Conservation (phyloP, 2,888 invertebrate species). For the Hemistola chrysoprasaria region DNA sequence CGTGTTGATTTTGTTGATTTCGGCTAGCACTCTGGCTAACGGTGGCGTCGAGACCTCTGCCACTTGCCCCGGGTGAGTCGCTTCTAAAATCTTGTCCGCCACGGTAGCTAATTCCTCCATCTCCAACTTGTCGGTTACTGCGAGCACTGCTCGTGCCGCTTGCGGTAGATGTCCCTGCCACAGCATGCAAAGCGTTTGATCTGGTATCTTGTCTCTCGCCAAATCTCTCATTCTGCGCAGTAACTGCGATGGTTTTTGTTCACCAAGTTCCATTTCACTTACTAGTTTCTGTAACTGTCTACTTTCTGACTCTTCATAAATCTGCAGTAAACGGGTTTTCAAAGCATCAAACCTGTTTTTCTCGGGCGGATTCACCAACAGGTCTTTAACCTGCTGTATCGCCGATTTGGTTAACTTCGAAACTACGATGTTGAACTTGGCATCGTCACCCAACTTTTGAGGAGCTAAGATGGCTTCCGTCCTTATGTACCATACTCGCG, state of each 20-base stretch:
- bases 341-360: slow-evolving; percentile 12
- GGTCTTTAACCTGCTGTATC: slow-evolving; percentile 19
- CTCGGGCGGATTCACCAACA: slow-evolving; percentile 13
- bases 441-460: slow-evolving; percentile 19
- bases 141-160: slow-evolving; percentile 17
- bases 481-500: slow-evolving; percentile 25
- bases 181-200: slow-evolving; percentile 18
- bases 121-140: slow-evolving; percentile 1
- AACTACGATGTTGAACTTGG: slow-evolving; percentile 16
- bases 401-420: slow-evolving; percentile 12
- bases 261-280: slow-evolving; percentile 20
- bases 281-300: slow-evolving; percentile 17
- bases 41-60: too few species aligned
- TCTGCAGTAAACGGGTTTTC: slow-evolving; percentile 9
- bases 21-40: too few species aligned
- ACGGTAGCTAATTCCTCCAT: slow-evolving; percentile 15
- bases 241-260: slow-evolving; percentile 23
- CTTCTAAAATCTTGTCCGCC: slow-evolving; percentile 18
- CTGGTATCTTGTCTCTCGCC: slow-evolving; percentile 9
- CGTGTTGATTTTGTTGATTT: too few species aligned
- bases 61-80: neutral
- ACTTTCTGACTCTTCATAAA: slow-evolving; percentile 21
- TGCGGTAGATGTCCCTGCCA: slow-evolving; percentile 21
- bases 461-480: slow-evolving; percentile 23
- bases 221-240: slow-evolving; percentile 19